A percentile compares a stretch with the other conserved stretches of the same genome.
These are phyloP conservation scores for Oreochromis niloticus DNA, from an alignment of 2,113 vertebrate genomes.

Conservation along the genomic window DNA sequence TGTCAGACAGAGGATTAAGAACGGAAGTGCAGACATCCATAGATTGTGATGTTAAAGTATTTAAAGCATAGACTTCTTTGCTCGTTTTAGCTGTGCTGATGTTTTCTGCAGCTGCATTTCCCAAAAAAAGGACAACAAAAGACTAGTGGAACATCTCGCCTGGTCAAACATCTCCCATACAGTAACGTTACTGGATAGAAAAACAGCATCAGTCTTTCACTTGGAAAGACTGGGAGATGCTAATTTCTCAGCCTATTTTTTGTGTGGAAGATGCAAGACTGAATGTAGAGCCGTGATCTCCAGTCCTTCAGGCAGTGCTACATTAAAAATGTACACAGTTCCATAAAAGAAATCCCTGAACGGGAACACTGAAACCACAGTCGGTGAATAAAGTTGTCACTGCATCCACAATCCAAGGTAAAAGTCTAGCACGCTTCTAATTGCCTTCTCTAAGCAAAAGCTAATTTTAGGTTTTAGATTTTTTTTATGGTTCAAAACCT, in stretches of 20 bases:
- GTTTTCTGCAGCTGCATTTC: background rate
- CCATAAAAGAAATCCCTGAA: background rate
- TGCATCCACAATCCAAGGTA: background rate
- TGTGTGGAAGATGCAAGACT: background rate
- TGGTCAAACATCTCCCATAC: background rate
- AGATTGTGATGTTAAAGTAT: background rate
- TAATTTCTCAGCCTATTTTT: background rate
- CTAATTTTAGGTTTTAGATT: background rate
- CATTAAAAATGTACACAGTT: background rate
- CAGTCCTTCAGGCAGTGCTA: background rate
- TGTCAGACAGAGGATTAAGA: conserved; percentile 42
- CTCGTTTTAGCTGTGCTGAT: background rate
- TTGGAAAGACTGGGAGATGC: background rate
- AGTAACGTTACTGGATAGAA: background rate
- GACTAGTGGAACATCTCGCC: background rate
- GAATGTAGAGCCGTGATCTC: background rate
- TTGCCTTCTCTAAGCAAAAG: background rate
- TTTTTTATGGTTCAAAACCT: background rate
- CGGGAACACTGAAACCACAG: background rate
- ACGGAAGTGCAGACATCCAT: conserved; percentile 46
- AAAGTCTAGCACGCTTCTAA: background rate
- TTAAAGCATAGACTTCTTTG: background rate
- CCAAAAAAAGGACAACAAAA: background rate
- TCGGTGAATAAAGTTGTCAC: background rate
- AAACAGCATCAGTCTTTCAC: background rate